Evolutionary conservation across 2,113 vertebrate genomes (phyloP).

Genomic region (Chaetura pelagica): DNA sequence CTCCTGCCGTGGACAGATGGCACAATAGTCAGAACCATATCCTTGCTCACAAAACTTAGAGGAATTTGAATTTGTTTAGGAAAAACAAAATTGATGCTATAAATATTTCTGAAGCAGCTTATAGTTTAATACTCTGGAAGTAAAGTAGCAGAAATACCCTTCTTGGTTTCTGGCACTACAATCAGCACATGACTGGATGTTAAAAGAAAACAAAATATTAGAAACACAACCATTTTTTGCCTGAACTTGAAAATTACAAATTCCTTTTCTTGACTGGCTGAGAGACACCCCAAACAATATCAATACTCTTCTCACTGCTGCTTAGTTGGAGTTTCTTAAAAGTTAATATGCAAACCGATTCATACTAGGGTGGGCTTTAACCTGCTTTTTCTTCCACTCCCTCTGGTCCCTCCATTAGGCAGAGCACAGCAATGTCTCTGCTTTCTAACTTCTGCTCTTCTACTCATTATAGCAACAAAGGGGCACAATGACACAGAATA

Average conservation of each 20-base stretch:
- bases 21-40: not conserved
- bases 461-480: not conserved
- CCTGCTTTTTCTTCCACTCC: not conserved
- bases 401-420: not conserved
- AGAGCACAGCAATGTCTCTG: fast-evolving
- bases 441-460: not conserved
- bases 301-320: not conserved
- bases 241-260: fast-evolving
- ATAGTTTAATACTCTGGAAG: not conserved
- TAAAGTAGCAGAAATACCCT: not conserved
- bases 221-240: not conserved
- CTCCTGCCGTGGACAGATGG: conserved; percentile 10
- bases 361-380: not conserved
- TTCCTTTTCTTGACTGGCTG: not conserved
- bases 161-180: not conserved
- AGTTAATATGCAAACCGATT: not conserved
- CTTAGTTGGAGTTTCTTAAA: not conserved
- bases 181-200: not conserved
- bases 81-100: not conserved
- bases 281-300: not conserved
- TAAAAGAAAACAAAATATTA: not conserved
- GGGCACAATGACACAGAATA: too few species aligned
- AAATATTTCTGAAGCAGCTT: not conserved
- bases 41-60: not conserved
- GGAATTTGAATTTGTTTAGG: not conserved